These are phyloP conservation scores for Cataglyphis livida DNA, from an alignment of 2,888 invertebrate genomes.

Conservation along the genomic window DNA sequence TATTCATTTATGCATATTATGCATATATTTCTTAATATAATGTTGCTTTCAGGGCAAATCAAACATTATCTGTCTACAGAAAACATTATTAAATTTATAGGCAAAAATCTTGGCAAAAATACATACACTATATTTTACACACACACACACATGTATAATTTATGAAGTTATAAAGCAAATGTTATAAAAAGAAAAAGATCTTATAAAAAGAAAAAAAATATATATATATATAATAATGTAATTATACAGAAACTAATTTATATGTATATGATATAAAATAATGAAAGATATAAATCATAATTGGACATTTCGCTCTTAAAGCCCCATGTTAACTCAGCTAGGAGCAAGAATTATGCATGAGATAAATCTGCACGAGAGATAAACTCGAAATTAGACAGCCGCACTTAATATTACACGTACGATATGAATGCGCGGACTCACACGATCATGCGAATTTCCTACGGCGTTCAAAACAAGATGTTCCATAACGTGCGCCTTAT, in stretches of 20 bases:
- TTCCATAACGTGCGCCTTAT: conserved; percentile 22
- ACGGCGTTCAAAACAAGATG: not conserved
- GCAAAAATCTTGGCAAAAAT: not conserved
- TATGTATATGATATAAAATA: too few relatives aligned
- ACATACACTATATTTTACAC: not conserved
- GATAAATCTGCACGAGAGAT: conserved; percentile 17
- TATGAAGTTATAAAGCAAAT: not conserved
- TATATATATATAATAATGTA: too few relatives aligned
- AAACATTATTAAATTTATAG: not conserved
- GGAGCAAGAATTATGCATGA: not conserved
- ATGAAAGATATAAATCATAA: not conserved
- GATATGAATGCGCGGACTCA: conserved; percentile 14
- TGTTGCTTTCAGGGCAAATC: not conserved
- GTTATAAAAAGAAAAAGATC: not conserved
- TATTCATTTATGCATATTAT: not conserved
- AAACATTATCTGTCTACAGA: not conserved
- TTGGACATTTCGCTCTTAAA: not conserved
- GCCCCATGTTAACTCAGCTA: not conserved
- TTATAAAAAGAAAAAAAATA: not conserved
- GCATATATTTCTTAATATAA: not conserved
- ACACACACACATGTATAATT: not conserved
- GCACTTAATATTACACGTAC: conserved; percentile 18
- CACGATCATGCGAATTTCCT: conserved; percentile 12
- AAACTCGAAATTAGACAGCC: conserved; percentile 25
- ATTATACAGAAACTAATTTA: too few relatives aligned